These are phyloP conservation scores for Mesocentrotus franciscanus DNA, from an alignment of 53 echinoderm and acorn worm genomes.

Conservation along the genomic window DNA sequence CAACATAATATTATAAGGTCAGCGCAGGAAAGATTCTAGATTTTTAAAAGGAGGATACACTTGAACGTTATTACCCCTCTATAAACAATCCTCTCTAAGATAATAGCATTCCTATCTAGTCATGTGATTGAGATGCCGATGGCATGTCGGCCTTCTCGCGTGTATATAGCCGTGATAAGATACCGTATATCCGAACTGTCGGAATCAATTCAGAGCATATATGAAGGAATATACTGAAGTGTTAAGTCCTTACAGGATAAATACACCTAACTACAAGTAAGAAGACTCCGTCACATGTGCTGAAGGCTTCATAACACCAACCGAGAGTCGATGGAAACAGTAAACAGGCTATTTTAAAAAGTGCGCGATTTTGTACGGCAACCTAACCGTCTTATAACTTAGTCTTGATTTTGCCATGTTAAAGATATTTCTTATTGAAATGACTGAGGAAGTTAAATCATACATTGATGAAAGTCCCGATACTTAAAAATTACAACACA, in stretches of 20 bases:
- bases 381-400: too few species aligned
- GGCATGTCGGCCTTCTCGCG: background rate
- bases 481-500: too few species aligned
- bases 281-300: too few species aligned
- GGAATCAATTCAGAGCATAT: background rate
- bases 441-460: background rate
- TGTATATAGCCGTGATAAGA: constrained; percentile 1
- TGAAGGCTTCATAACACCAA: background rate
- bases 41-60: background rate
- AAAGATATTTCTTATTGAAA: background rate
- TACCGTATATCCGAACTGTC: constrained; percentile 9
- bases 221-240: background rate
- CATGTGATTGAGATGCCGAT: constrained; percentile 11
- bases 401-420: background rate
- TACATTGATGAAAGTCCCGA: too few species aligned
- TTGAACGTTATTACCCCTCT: constrained; percentile 42
- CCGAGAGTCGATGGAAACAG: background rate
- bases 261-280: background rate
- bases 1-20: background rate
- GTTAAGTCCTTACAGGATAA: constrained; percentile 6
- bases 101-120: background rate
- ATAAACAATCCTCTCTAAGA: constrained; percentile 51
- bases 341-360: background rate
- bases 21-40: background rate
- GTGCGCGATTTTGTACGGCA: too few species aligned